Percentiles rank a stretch among this genome's conserved stretches.
phyloP scores from a whole-genome alignment of 2,113 vertebrate species.

The Entelurus aequoreus region DNA sequence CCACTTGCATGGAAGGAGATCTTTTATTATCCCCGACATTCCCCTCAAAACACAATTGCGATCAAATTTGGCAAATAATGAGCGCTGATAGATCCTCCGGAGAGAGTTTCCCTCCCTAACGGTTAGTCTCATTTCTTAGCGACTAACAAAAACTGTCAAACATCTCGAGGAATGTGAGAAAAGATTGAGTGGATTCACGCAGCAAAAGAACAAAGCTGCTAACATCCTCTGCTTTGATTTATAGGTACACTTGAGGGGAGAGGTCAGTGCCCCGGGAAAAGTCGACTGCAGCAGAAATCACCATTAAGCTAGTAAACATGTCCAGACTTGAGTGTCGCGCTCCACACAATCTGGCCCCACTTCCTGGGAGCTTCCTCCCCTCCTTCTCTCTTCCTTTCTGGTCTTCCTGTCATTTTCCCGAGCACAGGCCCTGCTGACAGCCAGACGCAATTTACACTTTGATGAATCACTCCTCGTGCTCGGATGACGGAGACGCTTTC shows the following conservation, averaged over 20 bases:
- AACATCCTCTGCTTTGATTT: slow-evolving; percentile 5
- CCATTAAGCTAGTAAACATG: slow-evolving; percentile 59
- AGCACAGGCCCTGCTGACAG: slow-evolving; percentile 22
- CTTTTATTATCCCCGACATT: too few species aligned
- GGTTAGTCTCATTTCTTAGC: neutral
- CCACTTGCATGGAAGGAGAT: too few species aligned
- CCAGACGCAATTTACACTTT: slow-evolving; percentile 37
- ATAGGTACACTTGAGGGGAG: slow-evolving; percentile 24
- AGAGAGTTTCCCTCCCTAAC: too few species aligned
- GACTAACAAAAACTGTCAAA: neutral
- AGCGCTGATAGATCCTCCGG: too few species aligned
- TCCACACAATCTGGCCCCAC: slow-evolving; percentile 40
- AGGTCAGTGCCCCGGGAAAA: slow-evolving; percentile 38
- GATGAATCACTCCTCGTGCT: slow-evolving; percentile 43
- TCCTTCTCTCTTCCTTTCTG: slow-evolving; percentile 10
- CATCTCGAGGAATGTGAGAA: neutral
- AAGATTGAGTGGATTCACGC: slow-evolving; percentile 5
- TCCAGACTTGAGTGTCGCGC: slow-evolving; percentile 29
- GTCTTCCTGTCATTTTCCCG: slow-evolving; percentile 33
- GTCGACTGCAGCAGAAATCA: slow-evolving; percentile 27
- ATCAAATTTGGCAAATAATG: too few species aligned
- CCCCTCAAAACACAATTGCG: too few species aligned
- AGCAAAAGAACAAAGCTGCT: slow-evolving; percentile 10
- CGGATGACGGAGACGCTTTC: neutral
- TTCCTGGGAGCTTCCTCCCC: slow-evolving; percentile 45